Evolutionary conservation across 2,888 invertebrate species (phyloP), one percentile per base, ranked within the genome.

Genomic region (Cinara cedri): DNA sequence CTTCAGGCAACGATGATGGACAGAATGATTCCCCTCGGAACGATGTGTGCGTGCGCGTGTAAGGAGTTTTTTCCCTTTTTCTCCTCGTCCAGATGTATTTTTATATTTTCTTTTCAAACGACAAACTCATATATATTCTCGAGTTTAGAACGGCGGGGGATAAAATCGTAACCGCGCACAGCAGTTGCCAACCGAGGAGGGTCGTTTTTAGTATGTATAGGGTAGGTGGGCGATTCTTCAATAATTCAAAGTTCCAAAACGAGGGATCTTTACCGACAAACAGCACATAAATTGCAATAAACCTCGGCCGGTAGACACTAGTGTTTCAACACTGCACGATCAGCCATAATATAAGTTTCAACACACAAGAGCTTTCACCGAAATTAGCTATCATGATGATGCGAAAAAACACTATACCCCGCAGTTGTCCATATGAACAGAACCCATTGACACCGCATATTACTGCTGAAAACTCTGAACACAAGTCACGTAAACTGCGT

Each of bases 201-300:
- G 65, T 60, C 78, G 75, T 55, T 46, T 78, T 51, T 24, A 49
- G 34, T 44, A 34, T 34, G 6, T 34, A 51, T 26, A 54, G 34
- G 66, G 76, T 44, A 46, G 57, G 60, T 11, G 60, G 70, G n/a
- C 49, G 51, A 68, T 78, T 60, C 66, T 78, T 78, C 78, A 78
- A 78, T 78, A 78, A 78, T 78, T 78, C 78, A 78, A 78, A 78
- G 78, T 78, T 51, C 49, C 68, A 62, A 78, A 78, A 68, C 78
- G 78, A 70, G 76, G 66, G 78, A 78, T 78, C 78, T 78, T 78
- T 78, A 78, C 68, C 57, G 10, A 55, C 68, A 34, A 66, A 68
- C 76, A 57, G 76, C 76, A 76, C 76, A 78, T 78, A 70, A 78
- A 78, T 78, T 78, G 68, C 68, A 57, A 60, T 78, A 78, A 78